phyloP scores from a whole-genome alignment of 2,888 invertebrate genomes.

The Pteria penguin region DNA sequence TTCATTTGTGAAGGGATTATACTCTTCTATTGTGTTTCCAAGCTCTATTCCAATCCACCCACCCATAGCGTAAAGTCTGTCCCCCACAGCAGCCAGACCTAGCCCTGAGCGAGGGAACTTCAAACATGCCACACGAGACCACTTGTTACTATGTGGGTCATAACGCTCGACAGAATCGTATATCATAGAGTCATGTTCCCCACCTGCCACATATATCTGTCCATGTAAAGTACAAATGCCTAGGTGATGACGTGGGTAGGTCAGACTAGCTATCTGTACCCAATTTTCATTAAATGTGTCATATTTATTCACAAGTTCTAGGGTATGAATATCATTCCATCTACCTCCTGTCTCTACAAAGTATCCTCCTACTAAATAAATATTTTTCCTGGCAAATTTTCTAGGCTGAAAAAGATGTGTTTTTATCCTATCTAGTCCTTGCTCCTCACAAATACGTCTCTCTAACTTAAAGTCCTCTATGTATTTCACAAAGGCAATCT shows the following conservation, averaged over 20 bases:
- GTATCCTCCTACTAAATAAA: constrained; percentile 93
- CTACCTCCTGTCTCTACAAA: constrained; percentile 89
- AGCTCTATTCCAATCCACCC: constrained; percentile 97
- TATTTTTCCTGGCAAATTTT: constrained; percentile 91
- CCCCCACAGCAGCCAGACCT: constrained; percentile 91
- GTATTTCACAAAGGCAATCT: constrained; percentile 85
- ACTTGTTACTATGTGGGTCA: constrained; percentile 72
- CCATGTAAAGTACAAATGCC: constrained; percentile 92
- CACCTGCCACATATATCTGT: constrained; percentile 93
- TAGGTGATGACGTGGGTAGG: constrained; percentile 91
- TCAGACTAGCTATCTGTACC: constrained; percentile 84
- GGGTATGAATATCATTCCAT: constrained; percentile 87
- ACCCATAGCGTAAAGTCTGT: constrained; percentile 91
- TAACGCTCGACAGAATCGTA: constrained; percentile 81
- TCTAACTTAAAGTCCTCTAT: constrained; percentile 64
- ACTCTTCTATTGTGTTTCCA: constrained; percentile 92
- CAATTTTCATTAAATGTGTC: constrained; percentile 73
- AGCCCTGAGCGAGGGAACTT: constrained; percentile 87
- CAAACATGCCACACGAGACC: constrained; percentile 83
- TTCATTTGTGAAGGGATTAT: constrained; percentile 88
- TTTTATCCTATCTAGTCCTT: constrained; percentile 42
- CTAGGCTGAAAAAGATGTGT: constrained; percentile 84
- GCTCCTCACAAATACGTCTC: constrained; percentile 43
- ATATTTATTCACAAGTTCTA: constrained; percentile 90
- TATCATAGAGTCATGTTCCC: constrained; percentile 91